Conservation (phyloP, 2,888 invertebrate genomes). For the Athalia circularis region DNA sequence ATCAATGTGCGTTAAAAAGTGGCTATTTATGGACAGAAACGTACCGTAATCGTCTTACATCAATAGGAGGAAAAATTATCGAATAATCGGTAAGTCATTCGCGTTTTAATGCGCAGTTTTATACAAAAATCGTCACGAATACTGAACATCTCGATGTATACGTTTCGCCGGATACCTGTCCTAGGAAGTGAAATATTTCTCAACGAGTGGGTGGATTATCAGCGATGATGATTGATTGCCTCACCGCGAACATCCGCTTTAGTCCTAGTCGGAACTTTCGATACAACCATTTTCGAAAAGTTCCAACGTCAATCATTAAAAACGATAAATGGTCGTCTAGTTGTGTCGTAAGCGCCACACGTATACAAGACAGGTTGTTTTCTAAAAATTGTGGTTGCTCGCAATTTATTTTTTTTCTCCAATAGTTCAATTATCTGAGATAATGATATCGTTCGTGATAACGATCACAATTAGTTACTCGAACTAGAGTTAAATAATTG, state of each 20-base stretch:
- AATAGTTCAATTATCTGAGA: neutral
- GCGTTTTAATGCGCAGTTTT: neutral
- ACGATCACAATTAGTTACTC: no score
- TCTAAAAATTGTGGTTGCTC: neutral
- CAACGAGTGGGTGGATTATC: no score
- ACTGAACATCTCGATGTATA: conserved; percentile 1
- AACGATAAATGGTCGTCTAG: neutral
- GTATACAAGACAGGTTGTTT: conserved; percentile 15
- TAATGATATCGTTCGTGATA: neutral
- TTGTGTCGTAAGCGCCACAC: neutral
- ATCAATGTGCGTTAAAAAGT: conserved; percentile 20
- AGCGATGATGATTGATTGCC: no score
- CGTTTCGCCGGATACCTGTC: neutral
- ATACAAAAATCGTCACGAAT: neutral
- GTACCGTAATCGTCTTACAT: neutral
- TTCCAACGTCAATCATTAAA: neutral
- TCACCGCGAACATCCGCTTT: no score
- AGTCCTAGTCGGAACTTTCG: no score
- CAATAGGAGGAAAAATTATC: conserved; percentile 1
- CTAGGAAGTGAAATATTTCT: no score
- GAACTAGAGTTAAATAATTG: no score
- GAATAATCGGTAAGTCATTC: conserved; percentile 1
- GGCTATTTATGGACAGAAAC: conserved; percentile 25
- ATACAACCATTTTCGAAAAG: neutral
- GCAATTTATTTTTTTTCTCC: neutral